These are phyloP conservation scores for Pelagia noctiluca DNA, from an alignment of 30 jellyfish, hydroid and myxozoan genomes.

Conservation along the genomic window DNA sequence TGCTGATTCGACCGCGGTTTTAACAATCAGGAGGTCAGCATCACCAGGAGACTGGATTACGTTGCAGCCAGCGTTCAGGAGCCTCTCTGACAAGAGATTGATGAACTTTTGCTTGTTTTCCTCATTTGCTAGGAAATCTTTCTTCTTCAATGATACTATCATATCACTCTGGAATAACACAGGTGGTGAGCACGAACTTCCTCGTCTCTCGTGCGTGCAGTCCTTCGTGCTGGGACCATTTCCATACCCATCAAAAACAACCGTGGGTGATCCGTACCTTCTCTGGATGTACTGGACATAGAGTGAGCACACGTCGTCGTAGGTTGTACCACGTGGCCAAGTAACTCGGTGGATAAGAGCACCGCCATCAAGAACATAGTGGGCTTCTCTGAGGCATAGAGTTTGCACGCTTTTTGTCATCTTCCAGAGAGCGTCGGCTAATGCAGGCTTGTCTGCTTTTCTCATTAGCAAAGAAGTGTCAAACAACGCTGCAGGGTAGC, in stretches of 20 bases:
- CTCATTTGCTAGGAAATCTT: slow-evolving; percentile 34
- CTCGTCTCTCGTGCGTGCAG: slow-evolving; percentile 48
- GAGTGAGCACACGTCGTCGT: neutral
- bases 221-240: slow-evolving; percentile 29
- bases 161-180: slow-evolving; percentile 42
- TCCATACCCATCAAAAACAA: slow-evolving; percentile 45
- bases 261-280: slow-evolving; percentile 16
- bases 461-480: neutral
- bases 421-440: neutral
- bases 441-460: neutral
- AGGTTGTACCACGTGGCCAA: slow-evolving; percentile 10
- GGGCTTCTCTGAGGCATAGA: neutral
- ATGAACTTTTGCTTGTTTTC: slow-evolving; percentile 54
- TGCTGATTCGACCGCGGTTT: slow-evolving; percentile 17
- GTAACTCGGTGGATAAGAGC: slow-evolving; percentile 8
- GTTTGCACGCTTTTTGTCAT: neutral
- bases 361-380: slow-evolving; percentile 42
- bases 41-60: slow-evolving; percentile 16
- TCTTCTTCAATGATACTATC: slow-evolving; percentile 43
- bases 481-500: neutral
- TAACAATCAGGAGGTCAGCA: slow-evolving; percentile 41
- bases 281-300: slow-evolving; percentile 5
- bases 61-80: neutral
- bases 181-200: slow-evolving; percentile 26
- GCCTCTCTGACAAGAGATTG: neutral